Conservation (phyloP, 2,888 invertebrate genomes). For the Buathra laborator region DNA sequence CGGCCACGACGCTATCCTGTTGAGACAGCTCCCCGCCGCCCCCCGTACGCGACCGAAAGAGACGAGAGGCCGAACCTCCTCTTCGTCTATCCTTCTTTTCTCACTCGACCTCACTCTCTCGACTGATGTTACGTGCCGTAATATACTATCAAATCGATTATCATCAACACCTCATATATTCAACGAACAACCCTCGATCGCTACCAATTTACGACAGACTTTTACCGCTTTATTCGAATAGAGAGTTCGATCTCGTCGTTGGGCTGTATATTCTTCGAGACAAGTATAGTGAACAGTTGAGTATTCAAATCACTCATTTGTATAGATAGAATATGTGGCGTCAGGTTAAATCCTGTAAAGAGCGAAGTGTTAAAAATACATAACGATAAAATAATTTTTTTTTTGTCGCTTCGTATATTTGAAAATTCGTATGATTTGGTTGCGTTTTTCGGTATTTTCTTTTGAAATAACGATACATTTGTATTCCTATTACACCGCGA, state of each 20-base stretch:
- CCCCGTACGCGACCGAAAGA: constrained; percentile 35
- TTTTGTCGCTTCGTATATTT: too few species aligned
- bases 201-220: constrained; percentile 51
- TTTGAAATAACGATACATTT: too few species aligned
- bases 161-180: constrained; percentile 57
- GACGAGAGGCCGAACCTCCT: constrained; percentile 45
- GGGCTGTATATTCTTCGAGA: background rate
- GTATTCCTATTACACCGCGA: too few species aligned
- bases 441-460: too few species aligned
- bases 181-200: constrained; percentile 22
- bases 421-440: too few species aligned
- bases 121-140: constrained; percentile 59
- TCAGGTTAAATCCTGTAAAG: too few species aligned
- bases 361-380: too few species aligned
- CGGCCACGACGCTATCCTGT: constrained; percentile 45
- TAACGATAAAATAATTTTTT: too few species aligned
- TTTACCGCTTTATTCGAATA: constrained; percentile 1
- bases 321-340: too few species aligned
- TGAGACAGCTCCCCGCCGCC: constrained; percentile 33
- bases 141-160: constrained; percentile 66
- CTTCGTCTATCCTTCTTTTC: constrained; percentile 19
- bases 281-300: background rate
- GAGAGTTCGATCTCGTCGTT: background rate
- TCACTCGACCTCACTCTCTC: constrained; percentile 26
- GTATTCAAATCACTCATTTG: too few species aligned